Evolutionary conservation across 1,140 invertebrate species (phyloP).

Genomic region (Leptopilina clavipes): DNA sequence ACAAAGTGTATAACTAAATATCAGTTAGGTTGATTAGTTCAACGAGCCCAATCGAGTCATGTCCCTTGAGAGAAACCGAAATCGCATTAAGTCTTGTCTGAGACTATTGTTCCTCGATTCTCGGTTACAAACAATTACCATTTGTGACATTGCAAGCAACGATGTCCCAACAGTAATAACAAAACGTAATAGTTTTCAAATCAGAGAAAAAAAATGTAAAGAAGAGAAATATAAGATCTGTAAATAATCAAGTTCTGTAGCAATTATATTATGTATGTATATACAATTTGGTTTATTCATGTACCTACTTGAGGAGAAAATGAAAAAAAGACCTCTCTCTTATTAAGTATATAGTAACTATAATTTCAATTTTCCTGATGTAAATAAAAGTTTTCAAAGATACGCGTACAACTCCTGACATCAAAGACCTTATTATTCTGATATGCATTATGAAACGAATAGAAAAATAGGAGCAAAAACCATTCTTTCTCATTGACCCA

Average conservation of each 20-base stretch:
- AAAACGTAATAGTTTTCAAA: not conserved
- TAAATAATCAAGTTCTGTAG: not conserved
- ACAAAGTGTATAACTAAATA: conserved; percentile 11
- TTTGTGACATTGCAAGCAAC: conserved; percentile 16
- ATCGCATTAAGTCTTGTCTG: conserved; percentile 28
- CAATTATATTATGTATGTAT: not conserved
- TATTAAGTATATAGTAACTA: not conserved
- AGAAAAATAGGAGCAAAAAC: not conserved
- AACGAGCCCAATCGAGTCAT: conserved; percentile 31
- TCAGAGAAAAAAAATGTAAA: not conserved
- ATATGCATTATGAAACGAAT: not conserved
- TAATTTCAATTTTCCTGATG: not conserved
- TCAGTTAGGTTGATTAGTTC: conserved; percentile 20
- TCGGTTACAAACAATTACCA: conserved; percentile 13
- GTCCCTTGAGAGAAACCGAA: conserved; percentile 26
- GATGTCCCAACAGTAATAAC: not conserved
- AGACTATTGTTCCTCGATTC: conserved; percentile 27
- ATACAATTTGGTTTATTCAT: too few species aligned
- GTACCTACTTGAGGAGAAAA: not conserved
- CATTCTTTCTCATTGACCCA: not conserved
- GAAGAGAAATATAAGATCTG: not conserved
- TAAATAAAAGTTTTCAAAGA: not conserved
- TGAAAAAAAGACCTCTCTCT: not conserved
- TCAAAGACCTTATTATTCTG: conserved; percentile 23
- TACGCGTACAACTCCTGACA: not conserved